These are phyloP conservation scores for Eumerus sabulonum DNA, from an alignment of 2,888 invertebrate species.

Conservation along the genomic window DNA sequence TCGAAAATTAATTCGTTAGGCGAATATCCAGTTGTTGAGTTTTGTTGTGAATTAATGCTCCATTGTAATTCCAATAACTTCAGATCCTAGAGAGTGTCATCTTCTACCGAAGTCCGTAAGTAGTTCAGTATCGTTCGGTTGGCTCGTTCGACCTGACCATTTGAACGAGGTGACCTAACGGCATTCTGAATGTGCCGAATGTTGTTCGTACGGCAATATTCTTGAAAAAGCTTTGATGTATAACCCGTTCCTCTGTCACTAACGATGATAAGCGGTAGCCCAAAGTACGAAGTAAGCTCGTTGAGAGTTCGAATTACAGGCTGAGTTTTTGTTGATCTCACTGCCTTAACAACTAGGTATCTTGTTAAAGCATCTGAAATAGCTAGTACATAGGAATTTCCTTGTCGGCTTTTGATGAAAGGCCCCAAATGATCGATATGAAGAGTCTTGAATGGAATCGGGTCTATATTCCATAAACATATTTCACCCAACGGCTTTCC, in stretches of 20 bases:
- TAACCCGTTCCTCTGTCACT: conserved; percentile 71
- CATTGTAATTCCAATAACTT: conserved; percentile 60
- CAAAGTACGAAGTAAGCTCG: conserved; percentile 60
- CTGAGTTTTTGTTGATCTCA: conserved; percentile 39
- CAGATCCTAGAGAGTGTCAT: conserved; percentile 55
- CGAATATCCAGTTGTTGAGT: conserved; percentile 49
- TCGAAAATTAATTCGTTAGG: conserved; percentile 68
- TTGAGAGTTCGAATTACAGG: conserved; percentile 27
- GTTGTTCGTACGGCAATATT: conserved; percentile 60
- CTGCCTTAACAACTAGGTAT: conserved; percentile 43
- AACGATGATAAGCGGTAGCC: conserved; percentile 67
- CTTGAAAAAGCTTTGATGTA: conserved; percentile 68
- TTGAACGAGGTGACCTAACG: conserved; percentile 68
- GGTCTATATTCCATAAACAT: conserved; percentile 3
- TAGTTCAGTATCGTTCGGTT: conserved; percentile 39
- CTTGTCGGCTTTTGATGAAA: too few relatives aligned
- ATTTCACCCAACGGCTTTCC: conserved; percentile 29
- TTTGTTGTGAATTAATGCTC: conserved; percentile 59
- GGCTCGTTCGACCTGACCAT: conserved; percentile 62
- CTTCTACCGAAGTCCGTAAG: conserved; percentile 57
- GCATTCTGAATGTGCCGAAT: conserved; percentile 70
- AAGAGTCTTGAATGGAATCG: conserved; percentile 42
- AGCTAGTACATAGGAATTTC: too few relatives aligned
- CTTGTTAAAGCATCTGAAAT: conserved; percentile 2
- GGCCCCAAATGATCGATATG: conserved; percentile 69